Evolutionary conservation across 2,888 invertebrate genomes (phyloP), one percentile per base, ranked within the genome.

Genomic region (Nephrocerus scutellatus): DNA sequence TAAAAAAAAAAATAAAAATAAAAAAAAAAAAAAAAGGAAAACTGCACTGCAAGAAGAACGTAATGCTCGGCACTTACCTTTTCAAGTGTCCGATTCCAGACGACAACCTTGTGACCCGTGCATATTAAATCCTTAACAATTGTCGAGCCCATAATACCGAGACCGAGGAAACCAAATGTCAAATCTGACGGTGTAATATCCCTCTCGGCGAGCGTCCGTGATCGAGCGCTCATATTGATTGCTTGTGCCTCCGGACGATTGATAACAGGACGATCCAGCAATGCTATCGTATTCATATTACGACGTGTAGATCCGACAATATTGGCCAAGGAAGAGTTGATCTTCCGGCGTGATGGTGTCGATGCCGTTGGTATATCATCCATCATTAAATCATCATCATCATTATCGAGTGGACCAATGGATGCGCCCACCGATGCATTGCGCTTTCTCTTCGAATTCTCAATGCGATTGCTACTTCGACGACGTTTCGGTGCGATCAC

Each of bases 111-210:
- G 64, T 96, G 95, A 0, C 93, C 93, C 5, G 92, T 90, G 68
- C 87, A 84, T 56, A 95, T 79, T 36, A 96, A 75, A 68, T 95
- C 95, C 74, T 91, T 92, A 13, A 95, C 92, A 60, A 96, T 87
- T 18, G 91, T 91, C 43, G 85, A 81, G 33, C 95, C 95, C 87
- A 96, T 95, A 60, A 89, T 88, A 39, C 95, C 95, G 21, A 96
- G 75, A 0, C 96, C 96, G 19, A 96, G 79, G 70, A 96, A 95
- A 19, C 96, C 96, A 64, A 96, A 93, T 60, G 82, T 85, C 69
- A 86, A 76, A 48, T 77, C 76, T 15, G 92, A 89, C 1, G 95
- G 84, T 44, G 78, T 79, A 49, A 93, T 89, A 52, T 88, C 82
- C 68, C 89, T 90, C 57, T 82, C 83, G 54, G 82, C 81, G 10